Percentiles rank a stretch among this genome's conserved stretches.
These are phyloP conservation scores for Campylorhamphus procurvoides DNA, from an alignment of 2,113 vertebrate species.

Conservation along the genomic window DNA sequence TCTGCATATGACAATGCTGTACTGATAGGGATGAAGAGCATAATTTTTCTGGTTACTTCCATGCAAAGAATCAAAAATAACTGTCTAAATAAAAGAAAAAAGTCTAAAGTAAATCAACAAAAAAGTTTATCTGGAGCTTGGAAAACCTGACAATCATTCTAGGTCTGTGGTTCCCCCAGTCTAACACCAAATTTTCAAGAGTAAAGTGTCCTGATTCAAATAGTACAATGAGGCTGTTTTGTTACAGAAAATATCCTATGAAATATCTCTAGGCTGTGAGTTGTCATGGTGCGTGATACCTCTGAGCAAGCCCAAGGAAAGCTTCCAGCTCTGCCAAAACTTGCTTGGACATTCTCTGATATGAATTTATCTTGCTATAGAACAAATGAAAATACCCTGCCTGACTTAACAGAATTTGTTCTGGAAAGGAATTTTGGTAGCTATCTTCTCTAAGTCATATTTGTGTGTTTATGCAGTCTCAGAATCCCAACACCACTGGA, in stretches of 20 bases:
- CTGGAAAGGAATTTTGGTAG: background rate
- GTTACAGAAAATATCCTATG: background rate
- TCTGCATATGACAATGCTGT: background rate
- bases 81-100: background rate
- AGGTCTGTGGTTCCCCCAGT: background rate
- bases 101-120: background rate
- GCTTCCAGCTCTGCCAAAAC: background rate
- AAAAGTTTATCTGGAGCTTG: background rate
- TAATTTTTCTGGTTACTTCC: background rate
- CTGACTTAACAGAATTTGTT: background rate
- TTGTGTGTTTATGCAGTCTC: background rate
- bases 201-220: background rate
- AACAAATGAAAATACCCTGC: background rate
- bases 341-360: background rate
- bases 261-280: background rate
- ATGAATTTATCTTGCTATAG: background rate
- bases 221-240: background rate
- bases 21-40: background rate
- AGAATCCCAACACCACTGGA: background rate
- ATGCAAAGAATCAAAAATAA: background rate
- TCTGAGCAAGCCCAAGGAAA: background rate
- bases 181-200: background rate
- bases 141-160: background rate
- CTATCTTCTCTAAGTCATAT: background rate
- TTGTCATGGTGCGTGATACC: too few species aligned